A percentile compares a stretch with the other conserved stretches of the same genome.
Conservation (phyloP, 23 tunicate genomes). For the Ciona savignyi region DNA sequence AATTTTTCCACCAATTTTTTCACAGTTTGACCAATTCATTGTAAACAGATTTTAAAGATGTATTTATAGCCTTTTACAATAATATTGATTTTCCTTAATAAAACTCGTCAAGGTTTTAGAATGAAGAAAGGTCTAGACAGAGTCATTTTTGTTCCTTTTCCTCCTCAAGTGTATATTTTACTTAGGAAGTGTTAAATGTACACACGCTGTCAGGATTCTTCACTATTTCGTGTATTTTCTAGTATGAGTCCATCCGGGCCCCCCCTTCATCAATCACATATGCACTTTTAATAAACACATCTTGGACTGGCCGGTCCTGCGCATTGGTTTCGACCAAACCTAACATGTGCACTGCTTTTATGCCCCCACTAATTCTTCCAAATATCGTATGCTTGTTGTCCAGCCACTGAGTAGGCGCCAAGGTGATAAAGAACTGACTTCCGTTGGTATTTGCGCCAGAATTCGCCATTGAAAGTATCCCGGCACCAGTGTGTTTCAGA, state of each 20-base stretch:
- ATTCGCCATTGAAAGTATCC: constrained; percentile 99
- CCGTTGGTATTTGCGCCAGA: constrained; percentile 97
- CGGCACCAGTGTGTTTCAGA: constrained; percentile 95
- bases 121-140: too few species aligned
- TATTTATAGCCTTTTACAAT: too few species aligned
- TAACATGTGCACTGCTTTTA: constrained; percentile 67
- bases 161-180: too few species aligned
- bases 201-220: too few species aligned
- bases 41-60: too few species aligned
- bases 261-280: constrained; percentile 4
- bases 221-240: too few species aligned
- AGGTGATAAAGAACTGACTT: constrained; percentile 91
- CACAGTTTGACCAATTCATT: too few species aligned
- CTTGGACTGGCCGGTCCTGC: constrained; percentile 83
- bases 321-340: constrained; percentile 76
- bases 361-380: constrained; percentile 85
- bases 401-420: constrained; percentile 98
- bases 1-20: too few species aligned
- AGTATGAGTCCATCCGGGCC: not conserved
- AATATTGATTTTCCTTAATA: too few species aligned
- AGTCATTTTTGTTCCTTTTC: too few species aligned
- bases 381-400: constrained; percentile 97
- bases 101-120: too few species aligned
- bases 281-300: constrained; percentile 43
- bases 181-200: too few species aligned